Conservation (phyloP, 2,888 invertebrate species). For the Hecatera dysodea region DNA sequence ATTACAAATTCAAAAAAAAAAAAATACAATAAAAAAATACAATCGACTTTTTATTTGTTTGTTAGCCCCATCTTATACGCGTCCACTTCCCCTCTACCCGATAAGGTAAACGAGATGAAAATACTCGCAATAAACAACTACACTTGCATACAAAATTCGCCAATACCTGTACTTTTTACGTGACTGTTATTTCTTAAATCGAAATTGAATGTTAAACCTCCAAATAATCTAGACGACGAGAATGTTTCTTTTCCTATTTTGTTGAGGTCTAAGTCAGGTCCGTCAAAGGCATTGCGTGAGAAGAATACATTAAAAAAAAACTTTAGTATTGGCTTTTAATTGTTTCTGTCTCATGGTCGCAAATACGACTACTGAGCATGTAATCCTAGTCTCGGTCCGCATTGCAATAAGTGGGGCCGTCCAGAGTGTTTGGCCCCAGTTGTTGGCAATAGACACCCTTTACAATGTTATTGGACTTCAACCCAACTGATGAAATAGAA, state of each 20-base stretch:
- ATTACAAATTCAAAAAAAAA: no score
- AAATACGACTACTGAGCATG: no score
- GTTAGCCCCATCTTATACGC: neutral
- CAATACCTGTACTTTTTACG: neutral
- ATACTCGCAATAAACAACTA: neutral
- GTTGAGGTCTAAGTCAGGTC: constrained; percentile 7
- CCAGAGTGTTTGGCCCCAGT: no score
- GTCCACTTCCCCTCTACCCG: neutral
- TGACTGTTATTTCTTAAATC: constrained; percentile 12
- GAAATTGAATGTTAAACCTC: constrained; percentile 33
- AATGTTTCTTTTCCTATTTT: neutral
- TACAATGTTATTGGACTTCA: no score
- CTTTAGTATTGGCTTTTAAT: no score
- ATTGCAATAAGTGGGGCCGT: no score
- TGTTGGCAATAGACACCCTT: no score
- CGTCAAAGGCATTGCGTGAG: constrained; percentile 10
- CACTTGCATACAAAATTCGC: constrained; percentile 4
- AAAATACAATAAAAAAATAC: neutral
- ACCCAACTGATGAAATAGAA: no score
- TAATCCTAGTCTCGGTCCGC: no score
- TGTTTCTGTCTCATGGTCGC: no score
- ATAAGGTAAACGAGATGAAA: neutral
- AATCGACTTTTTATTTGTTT: neutral
- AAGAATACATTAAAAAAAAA: constrained; percentile 10
- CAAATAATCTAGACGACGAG: constrained; percentile 6